Conservation (phyloP, 2,888 invertebrate species). For the Cheiracanthium punctorium region DNA sequence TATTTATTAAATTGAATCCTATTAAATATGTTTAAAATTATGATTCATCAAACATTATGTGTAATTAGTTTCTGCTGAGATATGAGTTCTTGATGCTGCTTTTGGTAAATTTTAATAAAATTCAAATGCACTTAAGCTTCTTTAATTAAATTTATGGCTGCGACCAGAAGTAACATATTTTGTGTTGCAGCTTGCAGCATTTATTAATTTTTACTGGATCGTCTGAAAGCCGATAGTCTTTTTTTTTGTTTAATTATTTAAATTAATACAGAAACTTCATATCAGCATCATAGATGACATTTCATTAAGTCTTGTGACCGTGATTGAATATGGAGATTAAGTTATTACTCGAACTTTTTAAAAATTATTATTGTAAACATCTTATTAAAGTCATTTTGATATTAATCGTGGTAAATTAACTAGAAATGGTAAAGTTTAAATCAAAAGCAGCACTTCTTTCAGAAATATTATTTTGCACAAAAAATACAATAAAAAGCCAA, state of each 20-base stretch:
- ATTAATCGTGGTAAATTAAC: no score
- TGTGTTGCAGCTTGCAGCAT: not conserved
- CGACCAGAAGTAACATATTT: not conserved
- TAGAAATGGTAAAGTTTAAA: no score
- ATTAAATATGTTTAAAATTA: conserved; percentile 11
- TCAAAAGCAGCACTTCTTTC: no score
- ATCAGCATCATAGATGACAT: not conserved
- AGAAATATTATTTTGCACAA: no score
- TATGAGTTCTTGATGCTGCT: conserved; percentile 6
- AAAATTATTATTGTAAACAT: no score
- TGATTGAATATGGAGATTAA: no score
- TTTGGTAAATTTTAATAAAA: not conserved
- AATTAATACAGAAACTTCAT: not conserved
- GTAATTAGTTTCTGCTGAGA: conserved; percentile 1
- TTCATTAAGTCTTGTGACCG: not conserved
- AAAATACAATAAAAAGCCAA: no score
- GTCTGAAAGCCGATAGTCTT: not conserved
- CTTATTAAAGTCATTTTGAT: no score
- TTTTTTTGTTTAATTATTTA: not conserved
- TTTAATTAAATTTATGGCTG: conserved; percentile 9
- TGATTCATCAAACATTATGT: not conserved
- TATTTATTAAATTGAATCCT: conserved; percentile 2
- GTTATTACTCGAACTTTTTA: no score
- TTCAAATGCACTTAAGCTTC: not conserved
- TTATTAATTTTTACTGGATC: not conserved